Evolutionary conservation across 2,888 invertebrate species (phyloP), one percentile per base, ranked within the genome.

Genomic region (Cataglyphis rosenhaueri): DNA sequence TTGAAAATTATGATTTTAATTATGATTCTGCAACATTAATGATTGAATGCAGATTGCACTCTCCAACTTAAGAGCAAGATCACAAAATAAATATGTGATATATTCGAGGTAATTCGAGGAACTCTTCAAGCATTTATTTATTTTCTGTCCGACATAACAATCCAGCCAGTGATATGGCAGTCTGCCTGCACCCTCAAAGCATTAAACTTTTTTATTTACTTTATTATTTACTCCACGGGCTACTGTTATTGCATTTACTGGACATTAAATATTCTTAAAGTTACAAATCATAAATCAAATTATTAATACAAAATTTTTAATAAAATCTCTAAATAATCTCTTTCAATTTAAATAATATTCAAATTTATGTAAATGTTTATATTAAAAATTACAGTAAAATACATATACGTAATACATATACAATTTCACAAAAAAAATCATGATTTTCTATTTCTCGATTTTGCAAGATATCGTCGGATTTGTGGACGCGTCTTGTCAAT

Each of bases 41-140:
- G 18, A 61, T 18, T 44, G 12, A 44, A 79, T n/a, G 70, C 44
- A 78, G 41, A 3, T 65, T 44, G 57, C 79, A 62, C 10, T 55
- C 64, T 44, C 18, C 61, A 38, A 55, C 32, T 61, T 64, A n/a
- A 65, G 55, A 62, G 61, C 68, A 61, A 73, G 70, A 74, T 61
- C 79, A 41, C 74, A 71, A 82, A 74, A 81, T 82, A 88, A 86
- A 86, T 84, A 85, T 25, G 57, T 83, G 64, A 52, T 62, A 55
- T 44, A 83, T 48, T 21, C 21, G 21, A 21, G 85, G 62, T 73
- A 66, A 83, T 86, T 88, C 84, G 74, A 79, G 85, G 75, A 86
- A 81, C 76, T 65, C 81, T 75, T 29, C 61, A 35, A n/a, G 48
- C 71, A 82, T 38, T 83, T 85, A 81, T 86, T 86, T 86, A 85